A percentile compares a stretch with the other conserved stretches of the same genome.
Evolutionary conservation across 2,113 vertebrate species (phyloP).

Genomic region (Callopanchax toddi): DNA sequence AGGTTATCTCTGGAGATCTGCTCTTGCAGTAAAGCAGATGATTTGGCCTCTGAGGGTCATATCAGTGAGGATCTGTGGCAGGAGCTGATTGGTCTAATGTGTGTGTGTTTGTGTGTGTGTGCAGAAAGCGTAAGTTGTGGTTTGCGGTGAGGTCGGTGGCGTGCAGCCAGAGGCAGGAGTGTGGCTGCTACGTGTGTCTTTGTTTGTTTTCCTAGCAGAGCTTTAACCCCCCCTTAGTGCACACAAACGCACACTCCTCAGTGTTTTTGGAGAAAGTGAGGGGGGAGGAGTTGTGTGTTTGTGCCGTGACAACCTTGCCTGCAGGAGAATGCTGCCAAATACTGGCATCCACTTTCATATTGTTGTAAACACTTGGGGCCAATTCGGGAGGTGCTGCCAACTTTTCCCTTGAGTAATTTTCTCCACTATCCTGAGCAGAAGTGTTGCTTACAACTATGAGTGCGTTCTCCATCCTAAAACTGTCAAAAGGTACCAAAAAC

Average conservation of each 20-base stretch:
- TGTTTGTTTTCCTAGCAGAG: slow-evolving; percentile 74
- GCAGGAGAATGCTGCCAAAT: slow-evolving; percentile 59
- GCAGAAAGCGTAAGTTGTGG: slow-evolving; percentile 52
- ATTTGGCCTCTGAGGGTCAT: slow-evolving; percentile 63
- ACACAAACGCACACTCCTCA: slow-evolving; percentile 23
- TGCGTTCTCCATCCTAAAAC: no score
- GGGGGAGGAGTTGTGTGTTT: slow-evolving; percentile 53
- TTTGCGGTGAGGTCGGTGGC: slow-evolving; percentile 70
- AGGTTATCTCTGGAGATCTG: slow-evolving; percentile 75
- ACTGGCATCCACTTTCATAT: slow-evolving; percentile 28
- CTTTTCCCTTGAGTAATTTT: slow-evolving; percentile 10
- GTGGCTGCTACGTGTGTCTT: slow-evolving; percentile 75
- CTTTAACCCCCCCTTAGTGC: slow-evolving; percentile 16
- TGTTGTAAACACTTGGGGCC: slow-evolving; percentile 7
- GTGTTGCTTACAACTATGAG: background rate
- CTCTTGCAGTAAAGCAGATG: slow-evolving; percentile 64
- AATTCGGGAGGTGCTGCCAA: slow-evolving; percentile 28
- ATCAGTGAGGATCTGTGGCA: slow-evolving; percentile 60
- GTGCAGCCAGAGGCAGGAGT: slow-evolving; percentile 74
- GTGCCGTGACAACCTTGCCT: slow-evolving; percentile 47
- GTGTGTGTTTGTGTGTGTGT: slow-evolving; percentile 25
- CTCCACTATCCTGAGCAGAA: background rate
- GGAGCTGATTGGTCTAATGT: slow-evolving; percentile 54
- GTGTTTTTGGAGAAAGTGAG: slow-evolving; percentile 56
- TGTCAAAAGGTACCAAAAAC: no score